These are phyloP conservation scores for Leuctra nigra DNA, from an alignment of 2,888 invertebrate species.

Conservation along the genomic window DNA sequence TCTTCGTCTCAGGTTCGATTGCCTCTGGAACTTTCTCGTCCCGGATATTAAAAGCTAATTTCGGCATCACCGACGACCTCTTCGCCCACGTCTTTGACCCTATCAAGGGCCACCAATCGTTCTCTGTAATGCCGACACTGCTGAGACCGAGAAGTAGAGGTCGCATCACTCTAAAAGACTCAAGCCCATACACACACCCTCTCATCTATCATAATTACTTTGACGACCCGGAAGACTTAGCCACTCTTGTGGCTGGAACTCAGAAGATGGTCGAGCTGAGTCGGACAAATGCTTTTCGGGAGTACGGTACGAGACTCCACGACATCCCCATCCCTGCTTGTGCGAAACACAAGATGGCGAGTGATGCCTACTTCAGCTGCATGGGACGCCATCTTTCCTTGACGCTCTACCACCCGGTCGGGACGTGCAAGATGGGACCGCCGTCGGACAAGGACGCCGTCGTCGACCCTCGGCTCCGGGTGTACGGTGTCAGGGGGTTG, in stretches of 20 bases:
- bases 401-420: slow-evolving; percentile 62
- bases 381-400: slow-evolving; percentile 58
- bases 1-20: slow-evolving; percentile 52
- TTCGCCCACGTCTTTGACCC: slow-evolving; percentile 42
- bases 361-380: slow-evolving; percentile 64
- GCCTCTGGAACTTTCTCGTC: slow-evolving; percentile 40
- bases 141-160: slow-evolving; percentile 68
- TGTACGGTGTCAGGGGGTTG: slow-evolving; percentile 59
- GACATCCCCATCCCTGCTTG: slow-evolving; percentile 51
- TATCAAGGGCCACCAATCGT: slow-evolving; percentile 38
- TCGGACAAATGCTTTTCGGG: slow-evolving; percentile 47
- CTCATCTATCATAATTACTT: slow-evolving; percentile 74
- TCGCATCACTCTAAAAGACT: slow-evolving; percentile 57
- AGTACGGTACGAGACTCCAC: slow-evolving; percentile 49
- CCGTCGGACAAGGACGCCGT: slow-evolving; percentile 51
- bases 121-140: slow-evolving; percentile 58
- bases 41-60: too few species aligned
- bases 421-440: slow-evolving; percentile 61
- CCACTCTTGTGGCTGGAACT: slow-evolving; percentile 41
- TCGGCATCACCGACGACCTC: slow-evolving; percentile 39
- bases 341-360: slow-evolving; percentile 48
- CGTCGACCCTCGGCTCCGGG: slow-evolving; percentile 54
- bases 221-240: slow-evolving; percentile 46
- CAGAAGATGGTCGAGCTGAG: slow-evolving; percentile 48
- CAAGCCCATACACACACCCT: slow-evolving; percentile 64